Percentiles rank a stretch among this genome's conserved stretches.
Evolutionary conservation across 2,113 vertebrate genomes (phyloP).

Genomic region (Odobenus rosmarus): DNA sequence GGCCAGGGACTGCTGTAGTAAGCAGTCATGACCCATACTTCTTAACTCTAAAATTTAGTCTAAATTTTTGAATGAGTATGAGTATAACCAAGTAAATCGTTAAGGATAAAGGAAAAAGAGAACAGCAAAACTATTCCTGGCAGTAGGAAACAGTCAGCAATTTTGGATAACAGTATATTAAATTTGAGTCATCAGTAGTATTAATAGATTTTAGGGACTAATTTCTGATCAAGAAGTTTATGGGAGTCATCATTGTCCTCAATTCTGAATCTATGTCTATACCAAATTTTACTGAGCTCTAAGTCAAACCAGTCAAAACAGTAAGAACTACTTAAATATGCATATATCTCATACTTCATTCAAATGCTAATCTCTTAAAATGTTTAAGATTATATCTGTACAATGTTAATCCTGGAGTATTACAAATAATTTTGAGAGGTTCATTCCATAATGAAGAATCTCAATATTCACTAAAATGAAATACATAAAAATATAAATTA

Average conservation of each 20-base stretch:
- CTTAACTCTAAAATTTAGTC: background rate
- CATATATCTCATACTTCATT: background rate
- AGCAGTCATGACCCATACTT: background rate
- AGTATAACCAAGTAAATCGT: background rate
- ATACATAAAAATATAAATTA: background rate
- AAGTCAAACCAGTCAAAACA: background rate
- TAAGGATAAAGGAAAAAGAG: background rate
- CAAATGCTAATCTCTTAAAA: background rate
- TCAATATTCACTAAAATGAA: background rate
- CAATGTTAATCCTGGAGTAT: background rate
- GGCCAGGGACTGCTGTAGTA: background rate
- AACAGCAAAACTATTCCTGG: no score
- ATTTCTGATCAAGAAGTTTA: background rate
- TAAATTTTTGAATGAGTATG: background rate
- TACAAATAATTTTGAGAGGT: background rate
- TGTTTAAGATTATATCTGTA: background rate
- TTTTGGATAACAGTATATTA: background rate
- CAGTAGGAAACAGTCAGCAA: background rate
- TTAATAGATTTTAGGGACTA: background rate
- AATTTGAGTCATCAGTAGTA: background rate
- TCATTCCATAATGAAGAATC: background rate
- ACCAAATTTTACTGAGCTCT: background rate
- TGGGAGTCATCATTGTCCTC: background rate
- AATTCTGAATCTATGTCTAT: background rate
- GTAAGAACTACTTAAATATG: background rate